These are phyloP conservation scores for Cyprinodon diabolis DNA, from an alignment of 2,797 vertebrate species.

Conservation along the genomic window DNA sequence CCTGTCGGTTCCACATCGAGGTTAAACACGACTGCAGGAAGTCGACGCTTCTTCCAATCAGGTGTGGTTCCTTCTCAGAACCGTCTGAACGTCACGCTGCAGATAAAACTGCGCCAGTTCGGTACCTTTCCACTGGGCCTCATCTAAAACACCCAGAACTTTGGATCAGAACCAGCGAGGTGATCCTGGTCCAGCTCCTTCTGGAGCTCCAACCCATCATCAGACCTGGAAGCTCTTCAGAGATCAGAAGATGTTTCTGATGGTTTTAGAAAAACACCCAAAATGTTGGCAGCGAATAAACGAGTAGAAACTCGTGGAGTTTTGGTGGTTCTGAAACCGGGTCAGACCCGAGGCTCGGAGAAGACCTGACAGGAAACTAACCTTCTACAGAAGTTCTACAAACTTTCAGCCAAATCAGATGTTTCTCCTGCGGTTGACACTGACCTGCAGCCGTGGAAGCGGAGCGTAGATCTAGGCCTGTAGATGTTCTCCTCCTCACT, in stretches of 20 bases:
- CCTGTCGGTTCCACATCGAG: neutral
- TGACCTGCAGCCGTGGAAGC: slow-evolving; percentile 35
- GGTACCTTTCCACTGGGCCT: neutral
- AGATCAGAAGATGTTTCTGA: no score
- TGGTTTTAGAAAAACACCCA: no score
- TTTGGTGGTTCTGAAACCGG: neutral
- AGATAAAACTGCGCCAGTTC: neutral
- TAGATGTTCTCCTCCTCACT: slow-evolving; percentile 31
- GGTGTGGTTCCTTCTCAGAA: neutral
- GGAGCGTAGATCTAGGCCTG: neutral
- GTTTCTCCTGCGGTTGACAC: neutral
- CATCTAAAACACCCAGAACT: neutral
- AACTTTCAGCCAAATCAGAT: no score
- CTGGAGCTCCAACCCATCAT: no score
- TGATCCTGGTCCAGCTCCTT: no score
- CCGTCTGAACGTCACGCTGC: neutral
- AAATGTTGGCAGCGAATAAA: no score
- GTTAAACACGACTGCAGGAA: slow-evolving; percentile 1
- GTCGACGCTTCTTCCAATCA: neutral
- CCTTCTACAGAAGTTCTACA: no score
- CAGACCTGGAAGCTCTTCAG: no score
- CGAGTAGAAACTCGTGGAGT: neutral
- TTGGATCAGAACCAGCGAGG: neutral
- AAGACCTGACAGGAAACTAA: no score
- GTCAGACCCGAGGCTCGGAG: no score